Percentiles rank a stretch among this genome's conserved stretches.
These are phyloP conservation scores for Endotricha flammealis DNA, from an alignment of 2,888 invertebrate genomes.

Conservation along the genomic window DNA sequence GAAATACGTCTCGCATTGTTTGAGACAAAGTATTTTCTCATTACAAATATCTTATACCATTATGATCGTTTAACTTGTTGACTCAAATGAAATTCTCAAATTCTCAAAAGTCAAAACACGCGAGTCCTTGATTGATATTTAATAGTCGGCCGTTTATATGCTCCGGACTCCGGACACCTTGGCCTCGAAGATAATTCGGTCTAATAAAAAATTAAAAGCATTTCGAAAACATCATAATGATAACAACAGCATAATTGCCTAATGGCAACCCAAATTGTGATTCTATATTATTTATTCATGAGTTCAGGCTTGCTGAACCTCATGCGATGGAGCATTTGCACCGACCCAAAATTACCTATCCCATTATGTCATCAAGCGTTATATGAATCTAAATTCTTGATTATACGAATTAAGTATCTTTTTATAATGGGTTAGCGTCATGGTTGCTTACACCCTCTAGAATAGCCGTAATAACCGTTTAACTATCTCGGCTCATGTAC, in stretches of 20 bases:
- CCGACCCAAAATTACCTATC: constrained; percentile 63
- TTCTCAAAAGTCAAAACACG: constrained; percentile 16
- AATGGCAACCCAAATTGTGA: constrained; percentile 70
- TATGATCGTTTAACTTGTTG: constrained; percentile 11
- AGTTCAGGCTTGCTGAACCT: constrained; percentile 53
- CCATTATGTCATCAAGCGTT: constrained; percentile 75
- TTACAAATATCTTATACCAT: too few relatives aligned
- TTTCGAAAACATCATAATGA: constrained; percentile 70
- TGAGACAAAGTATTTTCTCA: too few relatives aligned
- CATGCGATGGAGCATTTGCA: constrained; percentile 55
- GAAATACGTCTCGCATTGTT: too few relatives aligned
- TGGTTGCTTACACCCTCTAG: constrained; percentile 60
- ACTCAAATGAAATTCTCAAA: constrained; percentile 21
- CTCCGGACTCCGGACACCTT: constrained; percentile 55
- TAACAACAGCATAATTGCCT: constrained; percentile 74
- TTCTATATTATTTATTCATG: constrained; percentile 74
- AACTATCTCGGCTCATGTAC: constrained; percentile 31
- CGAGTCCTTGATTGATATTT: constrained; percentile 66
- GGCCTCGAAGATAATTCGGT: constrained; percentile 56
- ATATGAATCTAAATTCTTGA: constrained; percentile 71
- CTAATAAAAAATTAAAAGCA: constrained; percentile 77
- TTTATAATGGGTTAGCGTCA: constrained; percentile 54
- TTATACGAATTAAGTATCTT: constrained; percentile 61
- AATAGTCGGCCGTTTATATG: constrained; percentile 54
- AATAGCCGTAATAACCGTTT: constrained; percentile 63